Evolutionary conservation across 1,140 invertebrate species (phyloP).

Genomic region (Gonatopus flavifemur): DNA sequence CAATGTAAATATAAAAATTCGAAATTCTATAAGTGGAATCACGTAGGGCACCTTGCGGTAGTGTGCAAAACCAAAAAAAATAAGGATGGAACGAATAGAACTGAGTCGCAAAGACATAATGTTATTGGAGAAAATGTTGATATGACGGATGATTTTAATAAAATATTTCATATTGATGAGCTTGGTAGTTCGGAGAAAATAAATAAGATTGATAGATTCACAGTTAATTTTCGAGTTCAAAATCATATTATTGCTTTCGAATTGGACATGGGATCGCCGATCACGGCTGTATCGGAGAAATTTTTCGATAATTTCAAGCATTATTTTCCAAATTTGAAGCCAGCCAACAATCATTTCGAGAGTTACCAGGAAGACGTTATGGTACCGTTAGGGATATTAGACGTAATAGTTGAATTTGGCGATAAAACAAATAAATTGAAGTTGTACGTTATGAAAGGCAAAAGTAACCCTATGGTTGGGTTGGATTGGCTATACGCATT

Average conservation of each 20-base stretch:
- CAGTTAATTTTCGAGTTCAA: not conserved
- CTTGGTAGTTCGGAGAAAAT: not conserved
- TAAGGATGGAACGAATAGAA: not conserved
- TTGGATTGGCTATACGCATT: not conserved
- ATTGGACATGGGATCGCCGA: no score
- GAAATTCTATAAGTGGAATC: not conserved
- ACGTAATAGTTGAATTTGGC: not conserved
- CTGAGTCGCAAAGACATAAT: not conserved
- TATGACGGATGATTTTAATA: not conserved
- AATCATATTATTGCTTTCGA: not conserved
- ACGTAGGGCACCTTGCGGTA: not conserved
- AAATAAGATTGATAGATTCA: not conserved
- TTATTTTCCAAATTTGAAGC: no score
- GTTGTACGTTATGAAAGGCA: not conserved
- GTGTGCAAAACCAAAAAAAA: not conserved
- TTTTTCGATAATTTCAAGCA: no score
- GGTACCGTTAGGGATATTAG: not conserved
- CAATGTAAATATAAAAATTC: not conserved
- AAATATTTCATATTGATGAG: not conserved
- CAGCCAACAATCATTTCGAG: not conserved
- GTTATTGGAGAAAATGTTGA: not conserved
- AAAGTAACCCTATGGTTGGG: not conserved
- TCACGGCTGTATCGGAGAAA: no score
- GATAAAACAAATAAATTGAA: not conserved
- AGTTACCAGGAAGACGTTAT: not conserved